phyloP scores from a whole-genome alignment of 2,797 vertebrate genomes.

The Gymnoscopelus braueri region DNA sequence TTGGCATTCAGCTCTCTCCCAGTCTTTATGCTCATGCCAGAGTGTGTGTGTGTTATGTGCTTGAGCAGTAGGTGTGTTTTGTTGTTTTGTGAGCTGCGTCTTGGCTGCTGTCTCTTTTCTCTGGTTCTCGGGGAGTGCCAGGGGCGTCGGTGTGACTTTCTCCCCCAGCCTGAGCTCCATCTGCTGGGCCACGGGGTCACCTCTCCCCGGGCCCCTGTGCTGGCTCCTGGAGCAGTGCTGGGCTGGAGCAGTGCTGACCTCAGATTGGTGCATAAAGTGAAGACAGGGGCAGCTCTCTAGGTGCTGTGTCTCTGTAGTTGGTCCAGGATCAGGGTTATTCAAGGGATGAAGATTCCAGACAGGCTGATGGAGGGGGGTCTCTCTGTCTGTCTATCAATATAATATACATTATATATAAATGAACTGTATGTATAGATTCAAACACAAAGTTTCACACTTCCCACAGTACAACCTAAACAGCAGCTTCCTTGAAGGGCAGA shows the following conservation, averaged over 20 bases:
- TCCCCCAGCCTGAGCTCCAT: slow-evolving; percentile 82
- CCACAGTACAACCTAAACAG: slow-evolving; percentile 42
- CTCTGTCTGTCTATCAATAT: slow-evolving; percentile 12
- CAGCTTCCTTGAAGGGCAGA: slow-evolving; percentile 57
- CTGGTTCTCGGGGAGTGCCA: slow-evolving; percentile 77
- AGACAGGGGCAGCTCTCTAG: slow-evolving; percentile 70
- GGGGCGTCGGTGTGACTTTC: slow-evolving; percentile 81
- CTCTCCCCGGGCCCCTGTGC: slow-evolving; percentile 66
- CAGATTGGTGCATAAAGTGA: slow-evolving; percentile 62
- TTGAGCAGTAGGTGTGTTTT: slow-evolving; percentile 2
- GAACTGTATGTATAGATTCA: too few relatives aligned
- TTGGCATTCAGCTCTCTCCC: slow-evolving; percentile 67
- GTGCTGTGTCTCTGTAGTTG: slow-evolving; percentile 38
- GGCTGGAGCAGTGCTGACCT: slow-evolving; percentile 57
- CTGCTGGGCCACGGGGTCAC: slow-evolving; percentile 80
- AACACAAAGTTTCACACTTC: slow-evolving; percentile 6
- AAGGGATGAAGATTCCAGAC: slow-evolving; percentile 58
- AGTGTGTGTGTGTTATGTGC: slow-evolving; percentile 20
- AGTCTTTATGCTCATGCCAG: slow-evolving; percentile 74
- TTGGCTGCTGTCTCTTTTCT: slow-evolving; percentile 75
- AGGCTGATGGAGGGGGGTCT: slow-evolving; percentile 7
- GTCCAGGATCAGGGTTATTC: slow-evolving; percentile 47
- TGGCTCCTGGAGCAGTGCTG: slow-evolving; percentile 73
- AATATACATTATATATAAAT: background rate
- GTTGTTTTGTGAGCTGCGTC: slow-evolving; percentile 63